These are phyloP conservation scores for Dendrocincla fuliginosa DNA, from an alignment of 2,797 vertebrate genomes.

Conservation along the genomic window DNA sequence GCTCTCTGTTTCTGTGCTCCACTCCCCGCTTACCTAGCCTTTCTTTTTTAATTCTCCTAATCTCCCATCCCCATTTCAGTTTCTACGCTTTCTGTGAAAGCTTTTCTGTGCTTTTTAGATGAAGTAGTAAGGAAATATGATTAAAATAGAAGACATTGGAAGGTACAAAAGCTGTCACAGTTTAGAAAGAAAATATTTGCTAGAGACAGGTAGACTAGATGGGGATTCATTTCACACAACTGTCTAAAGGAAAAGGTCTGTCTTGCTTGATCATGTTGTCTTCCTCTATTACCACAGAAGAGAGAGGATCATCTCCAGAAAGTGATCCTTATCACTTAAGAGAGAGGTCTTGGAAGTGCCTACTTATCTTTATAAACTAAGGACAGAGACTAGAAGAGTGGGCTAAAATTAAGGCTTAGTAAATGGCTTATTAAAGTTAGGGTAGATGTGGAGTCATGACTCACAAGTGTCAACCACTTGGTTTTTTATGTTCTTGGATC, in stretches of 20 bases:
- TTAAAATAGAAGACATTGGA: background rate
- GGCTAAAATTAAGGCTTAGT: background rate
- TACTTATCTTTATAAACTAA: background rate
- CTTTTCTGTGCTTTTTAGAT: too few relatives aligned
- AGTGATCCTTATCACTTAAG: background rate
- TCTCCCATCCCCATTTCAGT: background rate
- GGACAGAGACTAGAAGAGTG: background rate
- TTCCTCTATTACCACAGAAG: background rate
- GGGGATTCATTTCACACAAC: background rate
- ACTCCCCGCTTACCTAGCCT: accelerated
- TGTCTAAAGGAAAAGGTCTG: background rate
- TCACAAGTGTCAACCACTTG: background rate
- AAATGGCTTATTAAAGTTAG: background rate
- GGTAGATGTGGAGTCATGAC: background rate
- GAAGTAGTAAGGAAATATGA: background rate
- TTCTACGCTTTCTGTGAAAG: background rate
- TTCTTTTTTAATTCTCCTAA: background rate
- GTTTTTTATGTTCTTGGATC: background rate
- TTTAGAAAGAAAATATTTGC: background rate
- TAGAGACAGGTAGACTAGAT: background rate
- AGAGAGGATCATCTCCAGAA: background rate
- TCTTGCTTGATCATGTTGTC: background rate
- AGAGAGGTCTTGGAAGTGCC: background rate
- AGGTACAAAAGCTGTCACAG: background rate
- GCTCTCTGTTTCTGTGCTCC: background rate